Evolutionary conservation across 2,797 vertebrate species (phyloP).

Genomic region (Argentina silus): DNA sequence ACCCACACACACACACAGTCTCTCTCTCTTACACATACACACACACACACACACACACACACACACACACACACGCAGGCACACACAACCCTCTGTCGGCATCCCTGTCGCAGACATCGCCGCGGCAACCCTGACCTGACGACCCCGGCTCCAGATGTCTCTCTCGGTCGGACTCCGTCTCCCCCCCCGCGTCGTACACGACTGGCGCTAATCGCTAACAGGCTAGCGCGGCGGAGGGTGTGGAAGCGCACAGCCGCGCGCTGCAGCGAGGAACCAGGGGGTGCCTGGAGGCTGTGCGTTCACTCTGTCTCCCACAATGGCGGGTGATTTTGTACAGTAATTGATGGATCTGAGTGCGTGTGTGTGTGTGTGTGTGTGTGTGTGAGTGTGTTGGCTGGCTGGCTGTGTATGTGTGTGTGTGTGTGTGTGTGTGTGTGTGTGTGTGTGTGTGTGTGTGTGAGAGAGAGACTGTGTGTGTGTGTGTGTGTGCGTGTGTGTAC

Average conservation of each 20-base stretch:
- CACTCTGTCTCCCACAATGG: too few relatives aligned
- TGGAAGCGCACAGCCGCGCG: too few relatives aligned
- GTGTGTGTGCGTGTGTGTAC: not conserved
- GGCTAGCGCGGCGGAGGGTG: not conserved
- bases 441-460: not conserved
- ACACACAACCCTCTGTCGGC: constrained; percentile 10
- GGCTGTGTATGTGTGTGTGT: not conserved
- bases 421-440: not conserved
- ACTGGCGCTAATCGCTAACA: constrained; percentile 55
- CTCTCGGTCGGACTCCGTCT: constrained; percentile 50
- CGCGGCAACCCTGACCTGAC: constrained; percentile 32
- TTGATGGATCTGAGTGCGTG: not conserved
- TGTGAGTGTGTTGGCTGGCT: not conserved
- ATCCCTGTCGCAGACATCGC: constrained; percentile 34
- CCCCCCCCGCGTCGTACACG: constrained; percentile 19
- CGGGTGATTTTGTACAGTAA: too few relatives aligned
- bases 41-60: not conserved
- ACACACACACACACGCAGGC: not conserved
- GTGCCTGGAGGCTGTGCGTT: too few relatives aligned
- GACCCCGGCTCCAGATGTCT: constrained; percentile 66
- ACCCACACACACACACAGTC: not conserved
- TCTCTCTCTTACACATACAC: not conserved
- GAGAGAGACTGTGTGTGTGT: too few relatives aligned
- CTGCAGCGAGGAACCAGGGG: too few relatives aligned
- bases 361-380: not conserved